phyloP scores from a whole-genome alignment of 1,140 invertebrate genomes.

The Trigoniulus corallinus region DNA sequence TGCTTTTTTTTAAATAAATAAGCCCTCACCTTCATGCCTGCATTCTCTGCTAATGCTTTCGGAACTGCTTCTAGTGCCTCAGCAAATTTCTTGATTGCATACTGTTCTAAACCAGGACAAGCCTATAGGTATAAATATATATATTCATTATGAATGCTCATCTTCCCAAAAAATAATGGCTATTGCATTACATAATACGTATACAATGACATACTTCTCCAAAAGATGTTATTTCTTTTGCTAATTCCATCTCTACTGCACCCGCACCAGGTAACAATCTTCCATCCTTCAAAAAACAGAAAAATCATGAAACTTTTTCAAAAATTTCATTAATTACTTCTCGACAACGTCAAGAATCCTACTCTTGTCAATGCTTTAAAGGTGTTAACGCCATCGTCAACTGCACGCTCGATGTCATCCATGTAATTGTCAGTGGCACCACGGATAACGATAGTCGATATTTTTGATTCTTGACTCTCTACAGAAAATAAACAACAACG shows the following conservation, averaged over 20 bases:
- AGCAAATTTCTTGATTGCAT: conserved; percentile 89
- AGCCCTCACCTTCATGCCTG: conserved; percentile 51
- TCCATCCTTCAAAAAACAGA: conserved; percentile 36
- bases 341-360: not conserved
- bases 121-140: conserved; percentile 29
- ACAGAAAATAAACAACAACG: conserved; percentile 9
- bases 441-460: conserved; percentile 84
- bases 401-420: conserved; percentile 95
- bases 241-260: conserved; percentile 85
- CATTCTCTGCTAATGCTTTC: conserved; percentile 84
- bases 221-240: conserved; percentile 62
- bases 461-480: conserved; percentile 50
- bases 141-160: not conserved
- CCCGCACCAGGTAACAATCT: conserved; percentile 84
- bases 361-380: conserved; percentile 71
- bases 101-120: conserved; percentile 87
- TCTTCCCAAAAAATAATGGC: no score
- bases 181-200: conserved; percentile 1
- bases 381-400: conserved; percentile 98
- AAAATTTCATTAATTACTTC: conserved; percentile 1
- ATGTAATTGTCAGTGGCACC: conserved; percentile 96
- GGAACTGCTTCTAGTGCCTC: conserved; percentile 78
- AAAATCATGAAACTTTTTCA: conserved; percentile 6
- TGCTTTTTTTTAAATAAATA: conserved; percentile 1
- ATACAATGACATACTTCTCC: conserved; percentile 40